These are phyloP conservation scores for Rosalia funebris DNA, from an alignment of 2,888 invertebrate genomes.

Conservation along the genomic window DNA sequence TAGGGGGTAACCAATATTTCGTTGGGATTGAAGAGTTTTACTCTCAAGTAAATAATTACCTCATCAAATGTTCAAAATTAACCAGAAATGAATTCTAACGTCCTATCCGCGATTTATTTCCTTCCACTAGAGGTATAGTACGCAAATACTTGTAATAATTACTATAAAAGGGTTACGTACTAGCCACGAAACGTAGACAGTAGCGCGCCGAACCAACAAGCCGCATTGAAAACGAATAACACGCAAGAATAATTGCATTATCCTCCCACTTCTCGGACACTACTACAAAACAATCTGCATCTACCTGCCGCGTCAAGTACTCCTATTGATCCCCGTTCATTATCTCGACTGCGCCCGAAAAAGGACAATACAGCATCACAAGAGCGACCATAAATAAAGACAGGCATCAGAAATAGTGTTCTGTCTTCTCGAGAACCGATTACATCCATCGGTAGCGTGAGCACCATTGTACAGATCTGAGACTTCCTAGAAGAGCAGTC, in stretches of 20 bases:
- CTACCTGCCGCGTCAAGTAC: slow-evolving; percentile 33
- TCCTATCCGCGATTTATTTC: too few species aligned
- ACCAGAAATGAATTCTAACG: too few species aligned
- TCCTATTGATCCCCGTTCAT: slow-evolving; percentile 27
- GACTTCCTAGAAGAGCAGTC: slow-evolving; percentile 35
- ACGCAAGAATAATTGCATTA: slow-evolving; percentile 5
- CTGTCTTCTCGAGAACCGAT: slow-evolving; percentile 37
- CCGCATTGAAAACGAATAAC: slow-evolving; percentile 3
- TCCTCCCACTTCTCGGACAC: neutral
- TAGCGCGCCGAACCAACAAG: too few species aligned
- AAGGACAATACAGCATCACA: slow-evolving; percentile 26
- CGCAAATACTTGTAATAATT: too few species aligned
- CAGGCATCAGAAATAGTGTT: slow-evolving; percentile 30
- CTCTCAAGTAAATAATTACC: too few species aligned
- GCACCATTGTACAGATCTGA: slow-evolving; percentile 27
- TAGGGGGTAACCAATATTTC: too few species aligned
- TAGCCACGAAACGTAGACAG: too few species aligned
- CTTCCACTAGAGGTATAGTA: too few species aligned
- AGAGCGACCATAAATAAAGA: slow-evolving; percentile 34
- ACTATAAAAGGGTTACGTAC: too few species aligned
- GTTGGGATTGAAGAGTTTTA: too few species aligned
- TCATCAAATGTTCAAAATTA: too few species aligned
- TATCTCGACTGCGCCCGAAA: slow-evolving; percentile 31
- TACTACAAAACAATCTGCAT: neutral
- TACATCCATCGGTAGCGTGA: slow-evolving; percentile 34